Evolutionary conservation across 1,140 invertebrate species (phyloP), one percentile per base, ranked within the genome.

Genomic region (Polyergus mexicanus): DNA sequence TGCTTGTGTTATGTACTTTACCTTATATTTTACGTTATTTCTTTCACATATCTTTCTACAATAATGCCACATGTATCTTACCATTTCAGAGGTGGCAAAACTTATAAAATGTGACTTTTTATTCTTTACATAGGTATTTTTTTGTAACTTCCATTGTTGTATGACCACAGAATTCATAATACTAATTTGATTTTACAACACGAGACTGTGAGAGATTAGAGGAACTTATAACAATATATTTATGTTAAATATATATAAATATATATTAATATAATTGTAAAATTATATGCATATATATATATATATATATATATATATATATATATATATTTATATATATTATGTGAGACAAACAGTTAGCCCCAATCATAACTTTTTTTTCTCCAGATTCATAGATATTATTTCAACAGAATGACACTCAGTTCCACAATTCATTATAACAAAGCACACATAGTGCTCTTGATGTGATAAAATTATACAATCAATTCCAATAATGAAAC

Each of bases 181-280:
- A 89, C 92, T 94, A 94, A 93, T 94, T 94, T 94, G 91, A 94
- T 94, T 95, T 94, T 88, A 94, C 90, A 92, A 93, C 91, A 93
- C 92, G 92, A 93, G 90, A 93, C 92, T 92, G 92, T 92, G 92
- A 88, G 41, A 13, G 41, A 91, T 94, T 89, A 93, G 76, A 80
- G 91, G 92, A 94, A 94, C 93, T 94, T 91, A 51, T 51, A 92
- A 92, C 91, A 91, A 93, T 89, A 91, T 89, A 88, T 89, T n/a
- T n/a, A 87, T 90, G 91, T 91, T 89, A 84, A 76, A 66, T 88
- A 72, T 85, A 78, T 88, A 44, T 88, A 83, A 72, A 85, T 87
- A 88, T 90, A 92, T 91, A 81, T 38, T 32, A 32, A 32, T 32
- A 32, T 32, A 32, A 32, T 32, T 32, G 32, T 32, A 32, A 32